phyloP scores from a whole-genome alignment of 2,797 vertebrate genomes.

The Sebastes hubbsi region DNA sequence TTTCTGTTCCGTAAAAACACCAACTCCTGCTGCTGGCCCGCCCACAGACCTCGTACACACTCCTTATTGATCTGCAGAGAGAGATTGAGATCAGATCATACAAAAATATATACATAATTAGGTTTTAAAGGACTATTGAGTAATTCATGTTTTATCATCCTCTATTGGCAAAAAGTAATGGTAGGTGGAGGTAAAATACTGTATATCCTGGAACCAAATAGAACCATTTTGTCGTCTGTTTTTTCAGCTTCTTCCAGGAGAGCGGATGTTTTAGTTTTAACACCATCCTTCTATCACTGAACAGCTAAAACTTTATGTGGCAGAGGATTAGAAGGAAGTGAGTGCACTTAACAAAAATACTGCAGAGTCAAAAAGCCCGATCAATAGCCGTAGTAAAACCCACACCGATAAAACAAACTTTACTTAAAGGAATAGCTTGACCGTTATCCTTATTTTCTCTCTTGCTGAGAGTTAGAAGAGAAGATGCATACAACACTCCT shows the following conservation, averaged over 20 bases:
- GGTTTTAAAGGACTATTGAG: neutral
- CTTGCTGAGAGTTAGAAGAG: no score
- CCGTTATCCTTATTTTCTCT: neutral
- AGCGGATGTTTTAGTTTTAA: neutral
- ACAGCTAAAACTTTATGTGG: neutral
- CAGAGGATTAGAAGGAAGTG: neutral
- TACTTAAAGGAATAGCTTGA: neutral
- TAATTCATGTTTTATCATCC: neutral
- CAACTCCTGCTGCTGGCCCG: slow-evolving; percentile 96
- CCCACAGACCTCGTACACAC: slow-evolving; percentile 97
- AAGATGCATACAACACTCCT: no score
- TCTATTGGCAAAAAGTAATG: neutral
- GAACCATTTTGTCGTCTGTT: neutral
- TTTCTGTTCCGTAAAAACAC: slow-evolving; percentile 97
- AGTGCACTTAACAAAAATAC: slow-evolving; percentile 1
- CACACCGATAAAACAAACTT: neutral
- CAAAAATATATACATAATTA: neutral
- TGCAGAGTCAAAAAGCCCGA: neutral
- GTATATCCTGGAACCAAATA: neutral
- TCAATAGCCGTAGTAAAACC: neutral
- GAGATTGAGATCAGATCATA: neutral
- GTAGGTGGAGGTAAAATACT: neutral
- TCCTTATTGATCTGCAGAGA: slow-evolving; percentile 92
- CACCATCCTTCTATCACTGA: neutral
- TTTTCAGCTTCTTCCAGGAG: neutral